phyloP scores from a whole-genome alignment of 2,797 vertebrate genomes.

The Mus minutoides region DNA sequence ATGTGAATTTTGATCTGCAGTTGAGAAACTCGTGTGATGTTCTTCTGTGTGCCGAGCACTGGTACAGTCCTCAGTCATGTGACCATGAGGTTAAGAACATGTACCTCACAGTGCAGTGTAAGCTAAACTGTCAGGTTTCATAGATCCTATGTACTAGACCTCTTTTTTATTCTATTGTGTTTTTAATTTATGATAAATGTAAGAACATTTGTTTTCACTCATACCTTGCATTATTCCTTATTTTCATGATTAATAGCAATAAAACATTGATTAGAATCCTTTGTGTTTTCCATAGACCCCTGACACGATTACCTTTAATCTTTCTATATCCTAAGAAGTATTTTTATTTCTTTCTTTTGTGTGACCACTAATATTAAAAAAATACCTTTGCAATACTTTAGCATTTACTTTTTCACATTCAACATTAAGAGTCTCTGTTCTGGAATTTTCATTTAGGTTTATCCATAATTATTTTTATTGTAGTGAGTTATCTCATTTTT shows the following conservation, averaged over 20 bases:
- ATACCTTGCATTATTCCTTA: background rate
- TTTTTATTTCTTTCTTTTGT: too few relatives aligned
- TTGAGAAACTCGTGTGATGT: background rate
- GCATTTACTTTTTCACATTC: background rate
- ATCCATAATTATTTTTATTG: background rate
- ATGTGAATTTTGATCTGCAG: background rate
- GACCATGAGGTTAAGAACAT: background rate
- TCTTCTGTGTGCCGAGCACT: background rate
- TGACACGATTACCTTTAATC: too few relatives aligned
- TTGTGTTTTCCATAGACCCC: background rate
- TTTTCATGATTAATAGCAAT: background rate
- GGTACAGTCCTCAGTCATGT: background rate
- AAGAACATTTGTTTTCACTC: background rate
- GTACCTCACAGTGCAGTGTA: too few relatives aligned
- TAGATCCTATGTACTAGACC: background rate
- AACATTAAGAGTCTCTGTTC: background rate
- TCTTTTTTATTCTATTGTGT: background rate
- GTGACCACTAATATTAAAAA: background rate
- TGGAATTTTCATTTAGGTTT: background rate
- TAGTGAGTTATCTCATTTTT: background rate
- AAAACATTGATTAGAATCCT: background rate
- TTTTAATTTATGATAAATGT: background rate
- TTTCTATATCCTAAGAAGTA: background rate
- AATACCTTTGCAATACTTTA: background rate
- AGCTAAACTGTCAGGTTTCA: background rate